Base-by-base conservation (phyloP, 1,140 invertebrate species). In the Brachionus sp. region DNA sequence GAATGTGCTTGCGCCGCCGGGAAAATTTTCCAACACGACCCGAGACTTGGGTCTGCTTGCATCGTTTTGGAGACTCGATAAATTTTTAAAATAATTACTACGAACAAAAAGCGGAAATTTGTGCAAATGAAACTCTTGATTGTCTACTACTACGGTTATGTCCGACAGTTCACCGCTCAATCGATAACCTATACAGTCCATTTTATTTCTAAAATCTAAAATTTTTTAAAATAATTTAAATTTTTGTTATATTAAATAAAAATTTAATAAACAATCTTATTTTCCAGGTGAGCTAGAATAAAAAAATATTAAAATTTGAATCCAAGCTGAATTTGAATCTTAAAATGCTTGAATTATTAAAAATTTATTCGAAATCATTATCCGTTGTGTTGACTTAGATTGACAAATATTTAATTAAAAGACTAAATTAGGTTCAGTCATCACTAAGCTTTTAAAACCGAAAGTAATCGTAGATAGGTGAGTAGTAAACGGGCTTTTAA, bases 21-120 rank as follows among this genome's bases (percentile, higher is more conserved):
- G 83, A 77, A 84, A 84, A 66, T 84, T 84, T 19, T 84, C 62
- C 13, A 84, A 25, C 37, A 7, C 50, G 9, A 84, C 70, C 12
- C 39, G 33, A 12, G 70, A 75, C 25, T 75, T 75, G 5, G n/a
- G 29, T 35, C 35, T 5, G n/a, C 9, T 57, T 62, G 50, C 6
- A 7, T 66, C 57, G 12, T 13, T 44, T 68, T 66, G 37, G 10
- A 66, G 33, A 35, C 13, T 39, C 23, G 35, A 39, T 42, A 57
- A 57, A 77, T 75, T 84, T 68, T 84, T 84, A 35, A 84, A 84
- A 77, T 77, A 84, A 68, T 84, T 70, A 66, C 70, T 62, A 7
- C 66, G 66, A 7, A 77, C 66, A 75, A 77, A 84, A 16, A 84
- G 46, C 25, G 83, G 83, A 77, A 84, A 84, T 84, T 64, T 77